phyloP scores from a whole-genome alignment of 2,113 vertebrate genomes.

The Cottus gobio region DNA sequence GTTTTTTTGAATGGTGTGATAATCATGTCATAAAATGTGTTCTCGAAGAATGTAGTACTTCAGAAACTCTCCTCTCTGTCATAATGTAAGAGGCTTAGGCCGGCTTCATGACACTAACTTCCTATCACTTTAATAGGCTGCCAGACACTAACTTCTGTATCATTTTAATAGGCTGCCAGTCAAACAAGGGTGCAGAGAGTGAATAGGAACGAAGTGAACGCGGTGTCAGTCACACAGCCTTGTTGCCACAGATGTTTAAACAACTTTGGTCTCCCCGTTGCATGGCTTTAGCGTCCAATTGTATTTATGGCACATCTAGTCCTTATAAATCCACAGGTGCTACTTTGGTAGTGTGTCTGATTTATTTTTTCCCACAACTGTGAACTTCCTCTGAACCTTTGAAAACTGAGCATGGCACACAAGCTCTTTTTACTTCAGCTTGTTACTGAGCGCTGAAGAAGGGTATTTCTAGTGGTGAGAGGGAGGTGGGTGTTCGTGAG shows the following conservation, averaged over 20 bases:
- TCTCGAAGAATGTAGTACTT: slow-evolving; percentile 60
- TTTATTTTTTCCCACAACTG: slow-evolving; percentile 9
- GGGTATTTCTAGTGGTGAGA: slow-evolving; percentile 41
- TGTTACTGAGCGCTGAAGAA: slow-evolving; percentile 47
- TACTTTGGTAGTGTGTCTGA: slow-evolving; percentile 18
- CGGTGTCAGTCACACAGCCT: slow-evolving; percentile 51
- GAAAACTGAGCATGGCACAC: slow-evolving; percentile 28
- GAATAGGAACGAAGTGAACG: slow-evolving; percentile 44
- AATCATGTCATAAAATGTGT: slow-evolving; percentile 60
- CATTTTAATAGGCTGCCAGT: slow-evolving; percentile 75
- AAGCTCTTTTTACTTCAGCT: slow-evolving; percentile 31
- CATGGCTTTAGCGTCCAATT: slow-evolving; percentile 17
- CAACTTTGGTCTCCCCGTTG: slow-evolving; percentile 23
- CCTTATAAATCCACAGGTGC: slow-evolving; percentile 50
- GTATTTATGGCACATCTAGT: slow-evolving; percentile 17
- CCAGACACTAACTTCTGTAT: slow-evolving; percentile 75
- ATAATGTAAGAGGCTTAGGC: slow-evolving; percentile 69
- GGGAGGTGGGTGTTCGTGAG: slow-evolving; percentile 32
- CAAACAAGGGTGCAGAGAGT: slow-evolving; percentile 50
- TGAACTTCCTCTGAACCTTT: slow-evolving; percentile 66
- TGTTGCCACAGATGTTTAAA: slow-evolving; percentile 43
- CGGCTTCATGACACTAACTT: slow-evolving; percentile 64
- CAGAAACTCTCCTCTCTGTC: slow-evolving; percentile 62
- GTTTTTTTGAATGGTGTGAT: slow-evolving; percentile 56
- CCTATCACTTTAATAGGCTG: slow-evolving; percentile 72